These are phyloP conservation scores for Furnarius figulus DNA, from an alignment of 2,113 vertebrate genomes.

Conservation along the genomic window DNA sequence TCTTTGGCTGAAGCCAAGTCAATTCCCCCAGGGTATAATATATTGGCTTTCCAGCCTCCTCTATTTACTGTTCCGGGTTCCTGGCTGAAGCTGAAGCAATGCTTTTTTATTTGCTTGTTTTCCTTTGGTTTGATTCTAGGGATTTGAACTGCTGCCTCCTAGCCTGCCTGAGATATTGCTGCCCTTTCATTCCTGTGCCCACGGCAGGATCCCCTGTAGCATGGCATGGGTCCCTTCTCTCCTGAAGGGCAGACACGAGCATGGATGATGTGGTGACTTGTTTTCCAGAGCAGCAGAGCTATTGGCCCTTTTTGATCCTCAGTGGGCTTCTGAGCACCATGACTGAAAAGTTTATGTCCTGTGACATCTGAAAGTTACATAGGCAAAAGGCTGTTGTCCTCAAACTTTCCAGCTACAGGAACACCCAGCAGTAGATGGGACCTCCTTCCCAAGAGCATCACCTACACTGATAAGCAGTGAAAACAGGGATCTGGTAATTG, in stretches of 20 bases:
- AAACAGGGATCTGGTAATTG: not conserved
- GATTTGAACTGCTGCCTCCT: not conserved
- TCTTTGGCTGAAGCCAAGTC: not conserved
- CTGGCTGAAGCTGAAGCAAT: not conserved
- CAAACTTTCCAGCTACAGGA: not conserved
- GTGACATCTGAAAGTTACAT: not conserved
- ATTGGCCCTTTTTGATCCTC: not conserved
- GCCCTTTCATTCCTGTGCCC: not conserved
- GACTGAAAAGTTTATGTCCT: not conserved
- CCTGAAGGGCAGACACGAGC: not conserved
- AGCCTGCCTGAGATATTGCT: not conserved
- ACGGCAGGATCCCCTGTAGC: accelerated
- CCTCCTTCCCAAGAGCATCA: not conserved
- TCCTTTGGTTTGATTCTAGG: not conserved
- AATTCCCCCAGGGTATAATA: not conserved
- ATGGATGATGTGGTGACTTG: accelerated
- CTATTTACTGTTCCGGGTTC: not conserved
- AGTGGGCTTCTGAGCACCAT: accelerated
- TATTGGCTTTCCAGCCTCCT: not conserved
- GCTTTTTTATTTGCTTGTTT: not conserved
- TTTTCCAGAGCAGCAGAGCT: not conserved
- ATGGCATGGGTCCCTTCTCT: not conserved
- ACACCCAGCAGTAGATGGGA: not conserved
- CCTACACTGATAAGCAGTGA: not conserved
- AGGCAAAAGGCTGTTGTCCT: not conserved